Base-by-base conservation (phyloP, 1,140 invertebrate genomes). In the Drosophila dunni region DNA sequence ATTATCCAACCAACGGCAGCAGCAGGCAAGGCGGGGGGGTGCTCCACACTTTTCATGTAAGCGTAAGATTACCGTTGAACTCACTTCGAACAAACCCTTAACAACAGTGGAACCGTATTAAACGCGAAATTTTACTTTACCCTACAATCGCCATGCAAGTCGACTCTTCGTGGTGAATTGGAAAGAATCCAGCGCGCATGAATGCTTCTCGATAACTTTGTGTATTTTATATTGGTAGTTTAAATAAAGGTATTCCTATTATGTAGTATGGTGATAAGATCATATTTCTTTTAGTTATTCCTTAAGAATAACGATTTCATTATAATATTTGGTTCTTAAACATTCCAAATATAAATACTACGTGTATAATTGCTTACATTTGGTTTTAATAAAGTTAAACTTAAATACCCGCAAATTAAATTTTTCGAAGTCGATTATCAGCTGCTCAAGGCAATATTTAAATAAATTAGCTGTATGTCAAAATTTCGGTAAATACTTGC, bases 81-180 rank as follows among this genome's bases (percentile, higher is more conserved):
- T 91, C 90, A 91, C 90, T 91, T 91, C 75, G 90, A 91, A 91
- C 90, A 88, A 91, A 91, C 90, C 90, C 90, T 91, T 90, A 88
- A 91, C 90, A 91, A 89, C 81, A 85, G 81, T 85, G 80, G 78
- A 82, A 78, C 44, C 75, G 80, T 78, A 82, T 82, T 82, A 46
- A 82, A 82, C 46, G 45, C 66, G 48, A 79, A 78, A 53, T 67
- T 64, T 74, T 46, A 64, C 64, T 72, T 78, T 83, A 78, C 79
- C 68, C 78, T 73, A 66, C 45, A 61, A 51, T 74, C 63, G 64
- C 46, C 33, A 53, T 58, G 51, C 36, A 73, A 74, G 42, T n/a
- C 3, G 36, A 11, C 20, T 45, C 44, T 50, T 46, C 11, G 53
- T 75, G 75, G 75, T 81, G 75, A 75, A 78, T 75, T 75, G 66